A percentile compares a stretch with the other conserved stretches of the same genome.
Evolutionary conservation across 2,113 vertebrate genomes (phyloP).

Genomic region (Seriola dumerili): DNA sequence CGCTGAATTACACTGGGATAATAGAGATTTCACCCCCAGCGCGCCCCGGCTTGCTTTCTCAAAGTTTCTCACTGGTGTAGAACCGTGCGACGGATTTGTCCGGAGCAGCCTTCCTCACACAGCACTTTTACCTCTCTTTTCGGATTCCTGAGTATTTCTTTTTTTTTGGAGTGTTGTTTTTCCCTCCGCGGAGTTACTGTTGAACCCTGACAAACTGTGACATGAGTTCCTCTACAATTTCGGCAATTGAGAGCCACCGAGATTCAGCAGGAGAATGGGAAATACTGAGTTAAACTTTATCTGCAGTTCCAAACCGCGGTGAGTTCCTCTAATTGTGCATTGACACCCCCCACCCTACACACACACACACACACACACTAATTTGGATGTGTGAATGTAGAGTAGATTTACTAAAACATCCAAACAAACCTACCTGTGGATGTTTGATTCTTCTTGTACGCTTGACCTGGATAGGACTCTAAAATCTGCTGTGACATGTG

Average conservation of each 20-base stretch:
- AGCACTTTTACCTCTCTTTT: constrained; percentile 29
- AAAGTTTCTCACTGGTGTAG: constrained; percentile 79
- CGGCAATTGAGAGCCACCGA: constrained; percentile 26
- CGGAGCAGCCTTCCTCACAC: constrained; percentile 36
- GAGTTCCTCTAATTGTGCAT: constrained; percentile 61
- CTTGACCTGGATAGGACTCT: constrained; percentile 19
- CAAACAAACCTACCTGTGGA: constrained; percentile 14
- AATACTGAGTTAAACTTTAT: constrained; percentile 76
- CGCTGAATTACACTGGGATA: constrained; percentile 66
- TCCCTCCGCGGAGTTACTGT: constrained; percentile 35
- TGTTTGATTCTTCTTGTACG: background rate
- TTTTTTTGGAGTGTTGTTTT: constrained; percentile 17
- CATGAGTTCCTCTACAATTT: constrained; percentile 62
- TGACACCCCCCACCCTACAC: rapidly evolving
- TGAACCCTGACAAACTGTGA: constrained; percentile 59
- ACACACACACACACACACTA: too few species aligned
- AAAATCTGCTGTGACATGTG: constrained; percentile 45
- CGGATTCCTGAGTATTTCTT: constrained; percentile 34
- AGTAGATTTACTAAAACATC: background rate
- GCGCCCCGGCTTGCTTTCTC: constrained; percentile 30
- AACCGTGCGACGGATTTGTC: constrained; percentile 61
- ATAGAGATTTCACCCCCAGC: constrained; percentile 40
- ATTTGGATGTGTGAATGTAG: background rate
- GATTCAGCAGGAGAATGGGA: constrained; percentile 73
- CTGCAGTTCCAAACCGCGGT: constrained; percentile 76